phyloP scores from a whole-genome alignment of 2,888 invertebrate species.

The Spicauda simplicius region DNA sequence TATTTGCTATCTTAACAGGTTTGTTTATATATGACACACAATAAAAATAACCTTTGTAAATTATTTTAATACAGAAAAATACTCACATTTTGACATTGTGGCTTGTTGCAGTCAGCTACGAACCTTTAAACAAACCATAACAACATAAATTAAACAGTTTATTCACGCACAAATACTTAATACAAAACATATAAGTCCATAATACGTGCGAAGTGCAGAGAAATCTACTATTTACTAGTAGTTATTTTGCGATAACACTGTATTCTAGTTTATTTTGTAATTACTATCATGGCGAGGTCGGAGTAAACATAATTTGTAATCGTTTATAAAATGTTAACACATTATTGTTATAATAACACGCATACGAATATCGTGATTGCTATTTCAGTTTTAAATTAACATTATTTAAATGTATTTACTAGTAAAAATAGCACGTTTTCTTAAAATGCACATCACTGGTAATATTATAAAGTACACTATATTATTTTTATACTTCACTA shows the following conservation, averaged over 20 bases:
- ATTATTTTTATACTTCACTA: too few species aligned
- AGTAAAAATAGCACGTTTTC: too few species aligned
- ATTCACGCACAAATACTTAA: background rate
- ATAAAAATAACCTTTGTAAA: background rate
- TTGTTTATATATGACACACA: background rate
- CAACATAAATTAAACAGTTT: background rate
- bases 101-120: slow-evolving; percentile 22
- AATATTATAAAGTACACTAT: too few species aligned
- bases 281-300: slow-evolving; percentile 16
- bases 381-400: background rate
- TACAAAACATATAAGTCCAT: background rate
- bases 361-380: too few species aligned
- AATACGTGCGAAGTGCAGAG: background rate
- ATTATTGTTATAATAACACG: background rate
- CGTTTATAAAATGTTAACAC: background rate
- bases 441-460: too few species aligned
- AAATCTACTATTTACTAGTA: background rate
- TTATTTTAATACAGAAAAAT: slow-evolving; percentile 3
- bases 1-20: too few species aligned
- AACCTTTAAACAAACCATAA: slow-evolving; percentile 33
- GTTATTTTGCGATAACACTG: slow-evolving; percentile 22
- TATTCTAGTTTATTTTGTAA: slow-evolving; percentile 34
- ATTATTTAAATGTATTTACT: background rate
- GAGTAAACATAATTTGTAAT: slow-evolving; percentile 10
- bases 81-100: slow-evolving; percentile 41